Evolutionary conservation across 2,797 vertebrate genomes (phyloP), one percentile per base, ranked within the genome.

Genomic region (Neostethus bicornis): DNA sequence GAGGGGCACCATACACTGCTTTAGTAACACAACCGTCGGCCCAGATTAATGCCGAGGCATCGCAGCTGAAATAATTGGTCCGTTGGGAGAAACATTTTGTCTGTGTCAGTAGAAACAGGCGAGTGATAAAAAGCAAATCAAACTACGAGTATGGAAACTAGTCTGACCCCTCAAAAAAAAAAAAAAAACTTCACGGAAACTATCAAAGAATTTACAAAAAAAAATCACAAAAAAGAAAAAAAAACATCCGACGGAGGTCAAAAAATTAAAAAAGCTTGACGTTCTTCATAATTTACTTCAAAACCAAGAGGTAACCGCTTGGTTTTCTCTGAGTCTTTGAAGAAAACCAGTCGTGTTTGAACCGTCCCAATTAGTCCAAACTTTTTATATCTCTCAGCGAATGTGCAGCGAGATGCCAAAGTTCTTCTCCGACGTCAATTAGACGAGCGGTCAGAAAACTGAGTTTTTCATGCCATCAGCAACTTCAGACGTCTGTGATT

Each of bases 21-120:
- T 75, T 64, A 60, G 66, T 54, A 57, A 45, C 46, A 50, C 58
- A 58, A 52, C 69, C 62, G 69, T 74, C 70, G 75, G 75, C 57
- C 81, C 23, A 24, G 66, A 32, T 72, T 65, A 71, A 84, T 75
- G 51, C 56, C 23, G 56, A 61, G 51, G 64, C 54, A 11, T 49
- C 10, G 23, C 54, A 66, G 69, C 73, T 70, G 17, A 83, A 86
- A 86, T 90, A 90, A 90, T 89, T 89, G 85, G 87, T 77, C 87
- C 48, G 1, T 2, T 14, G 85, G 85, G 85, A 88, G 70, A 67
- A 62, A 38, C 34, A 9, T 79, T 86, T 84, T 77, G 77, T 85
- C 72, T 60, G 43, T 76, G 78, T 88, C 77, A 70, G 85, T 81
- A 63, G 66, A 86, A 86, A 82, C 71, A 62, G 61, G 65, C 41